Percentiles rank a stretch among this genome's conserved stretches.
Evolutionary conservation across 2,113 vertebrate species (phyloP).

Genomic region (Syngnathoides biaculeatus): DNA sequence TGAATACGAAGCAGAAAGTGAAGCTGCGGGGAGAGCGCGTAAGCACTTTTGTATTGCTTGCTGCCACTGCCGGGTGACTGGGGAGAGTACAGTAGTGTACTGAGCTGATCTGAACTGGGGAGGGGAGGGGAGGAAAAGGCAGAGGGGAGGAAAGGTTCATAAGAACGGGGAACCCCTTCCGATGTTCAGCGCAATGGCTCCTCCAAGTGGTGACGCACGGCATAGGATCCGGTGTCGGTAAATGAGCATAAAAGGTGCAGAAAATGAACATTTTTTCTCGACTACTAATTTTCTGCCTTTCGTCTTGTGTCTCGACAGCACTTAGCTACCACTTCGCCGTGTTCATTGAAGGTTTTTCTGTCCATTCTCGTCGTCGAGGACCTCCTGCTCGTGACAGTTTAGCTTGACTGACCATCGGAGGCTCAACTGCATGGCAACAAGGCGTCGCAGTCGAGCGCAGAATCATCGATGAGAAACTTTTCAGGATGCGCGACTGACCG

Average conservation of each 20-base stretch:
- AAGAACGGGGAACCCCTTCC: slow-evolving; percentile 41
- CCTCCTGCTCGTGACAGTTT: not conserved
- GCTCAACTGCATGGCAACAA: slow-evolving; percentile 74
- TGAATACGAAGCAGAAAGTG: slow-evolving; percentile 42
- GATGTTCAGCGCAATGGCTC: slow-evolving; percentile 30
- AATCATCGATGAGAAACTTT: slow-evolving; percentile 58
- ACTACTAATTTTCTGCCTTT: not conserved
- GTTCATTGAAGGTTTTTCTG: not conserved
- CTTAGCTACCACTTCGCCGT: not conserved
- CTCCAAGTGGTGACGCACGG: slow-evolving; percentile 29
- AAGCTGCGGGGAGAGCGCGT: slow-evolving; percentile 43
- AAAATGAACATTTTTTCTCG: not conserved
- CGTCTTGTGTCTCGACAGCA: not conserved
- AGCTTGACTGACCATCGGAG: slow-evolving; percentile 45
- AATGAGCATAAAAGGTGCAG: not conserved
- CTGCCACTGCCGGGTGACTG: slow-evolving; percentile 53
- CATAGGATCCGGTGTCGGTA: not conserved
- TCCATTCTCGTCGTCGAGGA: not conserved
- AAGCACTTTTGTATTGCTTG: slow-evolving; percentile 48
- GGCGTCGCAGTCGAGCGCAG: slow-evolving; percentile 67
- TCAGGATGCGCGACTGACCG: too few relatives aligned
- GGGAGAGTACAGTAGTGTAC: slow-evolving; percentile 44
- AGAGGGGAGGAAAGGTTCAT: not conserved
- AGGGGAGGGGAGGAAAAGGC: slow-evolving; percentile 31
- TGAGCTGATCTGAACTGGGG: slow-evolving; percentile 28